A percentile compares a stretch with the other conserved stretches of the same genome.
These are phyloP conservation scores for Conistra vaccinii DNA, from an alignment of 2,888 invertebrate species.

Conservation along the genomic window DNA sequence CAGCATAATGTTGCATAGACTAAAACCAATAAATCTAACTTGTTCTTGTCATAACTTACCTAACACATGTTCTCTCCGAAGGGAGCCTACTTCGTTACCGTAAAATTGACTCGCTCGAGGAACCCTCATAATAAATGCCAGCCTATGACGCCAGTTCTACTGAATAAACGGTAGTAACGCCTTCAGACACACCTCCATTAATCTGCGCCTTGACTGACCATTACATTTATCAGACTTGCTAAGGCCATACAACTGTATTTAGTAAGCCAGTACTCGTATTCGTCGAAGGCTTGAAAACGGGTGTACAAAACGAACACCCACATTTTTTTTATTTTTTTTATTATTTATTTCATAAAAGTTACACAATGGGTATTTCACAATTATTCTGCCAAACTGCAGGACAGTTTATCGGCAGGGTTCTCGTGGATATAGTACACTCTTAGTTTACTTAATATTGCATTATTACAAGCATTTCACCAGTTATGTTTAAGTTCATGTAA, in stretches of 20 bases:
- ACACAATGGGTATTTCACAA: too few species aligned
- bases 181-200: conserved; percentile 44
- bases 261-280: not conserved
- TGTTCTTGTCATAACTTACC: not conserved
- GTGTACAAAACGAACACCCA: too few species aligned
- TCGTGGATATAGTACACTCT: too few species aligned
- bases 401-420: too few species aligned
- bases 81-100: not conserved
- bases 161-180: conserved; percentile 39
- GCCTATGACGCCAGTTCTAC: conserved; percentile 1
- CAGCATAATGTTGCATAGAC: not conserved
- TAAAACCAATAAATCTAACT: not conserved
- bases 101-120: conserved; percentile 28
- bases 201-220: conserved; percentile 43
- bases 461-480: too few species aligned
- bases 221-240: conserved; percentile 39
- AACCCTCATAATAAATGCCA: conserved; percentile 35
- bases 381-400: too few species aligned
- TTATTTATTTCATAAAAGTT: too few species aligned
- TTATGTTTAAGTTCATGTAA: not conserved
- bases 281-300: not conserved
- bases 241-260: conserved; percentile 6
- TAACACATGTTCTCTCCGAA: not conserved
- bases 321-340: too few species aligned
- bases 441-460: too few species aligned